Percentiles rank a stretch among this genome's conserved stretches.
These are phyloP conservation scores for Acridotheres tristis DNA, from an alignment of 2,797 vertebrate genomes.

Conservation along the genomic window DNA sequence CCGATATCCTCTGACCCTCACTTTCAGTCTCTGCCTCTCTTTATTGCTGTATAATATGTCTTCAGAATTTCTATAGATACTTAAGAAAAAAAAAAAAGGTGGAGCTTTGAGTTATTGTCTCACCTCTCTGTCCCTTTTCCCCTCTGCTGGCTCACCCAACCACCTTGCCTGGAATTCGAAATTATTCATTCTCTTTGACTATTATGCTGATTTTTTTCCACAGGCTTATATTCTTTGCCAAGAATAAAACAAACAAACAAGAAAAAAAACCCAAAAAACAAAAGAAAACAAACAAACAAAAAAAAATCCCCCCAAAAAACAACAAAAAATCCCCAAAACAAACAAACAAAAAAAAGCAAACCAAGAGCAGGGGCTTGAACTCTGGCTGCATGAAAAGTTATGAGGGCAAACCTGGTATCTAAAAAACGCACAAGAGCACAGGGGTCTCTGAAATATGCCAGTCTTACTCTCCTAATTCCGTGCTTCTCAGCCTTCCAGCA, in stretches of 20 bases:
- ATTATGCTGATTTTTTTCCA: background rate
- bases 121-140: background rate
- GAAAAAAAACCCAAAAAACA: background rate
- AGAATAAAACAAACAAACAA: background rate
- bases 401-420: background rate
- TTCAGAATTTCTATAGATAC: background rate
- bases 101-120: background rate
- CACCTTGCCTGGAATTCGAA: background rate
- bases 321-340: too few species aligned
- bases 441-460: background rate
- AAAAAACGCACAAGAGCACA: background rate
- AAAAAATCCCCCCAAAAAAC: background rate
- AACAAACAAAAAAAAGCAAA: background rate
- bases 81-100: background rate
- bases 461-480: background rate
- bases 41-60: background rate
- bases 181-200: background rate
- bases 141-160: background rate
- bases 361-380: background rate
- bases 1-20: background rate
- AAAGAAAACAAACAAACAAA: too few species aligned
- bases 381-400: background rate
- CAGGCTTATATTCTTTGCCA: background rate
- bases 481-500: background rate
- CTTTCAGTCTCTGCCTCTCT: background rate